Evolutionary conservation across 2,113 vertebrate genomes (phyloP).

Genomic region (Odocoileus virginianus): DNA sequence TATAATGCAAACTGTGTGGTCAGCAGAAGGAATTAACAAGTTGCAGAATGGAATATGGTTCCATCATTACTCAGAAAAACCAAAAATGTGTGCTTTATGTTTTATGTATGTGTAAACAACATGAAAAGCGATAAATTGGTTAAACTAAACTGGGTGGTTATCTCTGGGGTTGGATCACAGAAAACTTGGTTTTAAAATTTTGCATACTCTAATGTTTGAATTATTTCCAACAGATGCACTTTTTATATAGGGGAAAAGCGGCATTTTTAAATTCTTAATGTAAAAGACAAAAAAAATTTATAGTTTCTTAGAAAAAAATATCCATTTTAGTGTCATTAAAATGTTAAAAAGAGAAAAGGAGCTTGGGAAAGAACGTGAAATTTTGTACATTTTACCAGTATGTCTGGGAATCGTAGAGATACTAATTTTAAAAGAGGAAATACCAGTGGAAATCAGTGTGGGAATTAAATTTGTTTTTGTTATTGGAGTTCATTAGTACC

Average conservation of each 20-base stretch:
- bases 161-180: not conserved
- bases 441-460: not conserved
- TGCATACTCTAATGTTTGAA: not conserved
- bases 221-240: not conserved
- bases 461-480: constrained; percentile 15
- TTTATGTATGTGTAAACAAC: not conserved
- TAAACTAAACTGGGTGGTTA: not conserved
- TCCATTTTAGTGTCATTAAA: not conserved
- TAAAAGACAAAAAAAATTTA: not conserved
- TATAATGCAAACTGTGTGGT: not conserved
- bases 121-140: not conserved
- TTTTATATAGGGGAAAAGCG: not conserved
- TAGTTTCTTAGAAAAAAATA: not conserved
- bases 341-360: not conserved
- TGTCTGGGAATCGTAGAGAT: not conserved
- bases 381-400: not conserved
- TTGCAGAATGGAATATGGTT: not conserved
- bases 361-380: not conserved
- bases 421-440: constrained; percentile 16
- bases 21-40: not conserved
- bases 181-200: not conserved
- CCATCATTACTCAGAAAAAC: not conserved
- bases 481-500: not conserved
- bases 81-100: not conserved
- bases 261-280: not conserved